Evolutionary conservation across 1,140 invertebrate genomes (phyloP).

Genomic region (Anastrepha ludens): DNA sequence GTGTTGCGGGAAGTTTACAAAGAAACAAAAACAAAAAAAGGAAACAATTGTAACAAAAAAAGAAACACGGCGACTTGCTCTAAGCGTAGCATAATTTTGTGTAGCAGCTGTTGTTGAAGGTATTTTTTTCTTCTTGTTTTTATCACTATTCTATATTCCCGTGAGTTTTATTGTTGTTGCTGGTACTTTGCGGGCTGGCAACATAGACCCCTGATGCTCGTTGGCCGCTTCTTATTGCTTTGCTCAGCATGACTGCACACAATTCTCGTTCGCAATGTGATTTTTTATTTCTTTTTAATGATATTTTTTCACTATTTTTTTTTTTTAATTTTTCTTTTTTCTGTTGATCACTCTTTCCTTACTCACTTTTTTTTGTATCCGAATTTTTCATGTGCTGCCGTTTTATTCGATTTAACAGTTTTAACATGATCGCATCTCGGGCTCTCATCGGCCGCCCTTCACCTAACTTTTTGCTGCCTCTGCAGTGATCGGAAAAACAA

Average conservation of each 20-base stretch:
- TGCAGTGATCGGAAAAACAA: neutral
- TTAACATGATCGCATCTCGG: neutral
- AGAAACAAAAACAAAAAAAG: neutral
- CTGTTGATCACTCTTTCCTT: neutral
- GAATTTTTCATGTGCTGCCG: neutral
- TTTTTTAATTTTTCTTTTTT: neutral
- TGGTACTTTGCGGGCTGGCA: neutral
- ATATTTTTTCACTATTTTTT: neutral
- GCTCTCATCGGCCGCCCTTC: neutral
- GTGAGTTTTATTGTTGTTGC: neutral
- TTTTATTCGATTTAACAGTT: neutral
- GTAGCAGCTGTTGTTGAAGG: slow-evolving; percentile 16
- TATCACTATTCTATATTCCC: neutral
- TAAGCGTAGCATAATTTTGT: slow-evolving; percentile 15
- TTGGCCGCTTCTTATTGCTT: slow-evolving; percentile 20
- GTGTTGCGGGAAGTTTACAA: neutral
- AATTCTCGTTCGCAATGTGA: slow-evolving; percentile 10
- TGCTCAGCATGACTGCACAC: neutral
- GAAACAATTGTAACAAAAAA: neutral
- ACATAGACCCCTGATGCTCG: neutral
- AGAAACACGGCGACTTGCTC: neutral
- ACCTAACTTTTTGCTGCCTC: neutral
- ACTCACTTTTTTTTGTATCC: neutral
- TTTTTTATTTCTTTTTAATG: neutral
- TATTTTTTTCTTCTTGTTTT: neutral